Conservation (phyloP, 2,113 vertebrate genomes). For the Pituophis catenifer region DNA sequence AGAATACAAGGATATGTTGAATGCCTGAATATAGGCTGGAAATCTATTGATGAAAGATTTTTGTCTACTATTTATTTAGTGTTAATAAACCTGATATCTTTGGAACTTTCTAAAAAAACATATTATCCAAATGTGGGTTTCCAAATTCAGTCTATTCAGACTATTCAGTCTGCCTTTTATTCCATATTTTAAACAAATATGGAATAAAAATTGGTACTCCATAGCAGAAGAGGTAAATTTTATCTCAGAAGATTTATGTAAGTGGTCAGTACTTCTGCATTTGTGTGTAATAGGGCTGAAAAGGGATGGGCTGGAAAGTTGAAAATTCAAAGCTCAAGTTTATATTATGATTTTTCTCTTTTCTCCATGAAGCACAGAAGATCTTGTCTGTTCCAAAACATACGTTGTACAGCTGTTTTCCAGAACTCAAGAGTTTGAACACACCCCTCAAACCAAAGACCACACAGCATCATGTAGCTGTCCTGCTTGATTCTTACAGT, state of each 20-base stretch:
- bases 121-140: slow-evolving; percentile 3
- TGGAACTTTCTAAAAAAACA: background rate
- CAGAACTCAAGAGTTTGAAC: slow-evolving; percentile 35
- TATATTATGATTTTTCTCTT: slow-evolving; percentile 27
- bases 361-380: slow-evolving; percentile 38
- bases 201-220: background rate
- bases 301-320: slow-evolving; percentile 32
- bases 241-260: background rate
- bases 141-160: background rate
- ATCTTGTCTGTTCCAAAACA: slow-evolving; percentile 33
- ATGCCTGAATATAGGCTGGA: background rate
- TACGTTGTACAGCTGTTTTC: slow-evolving; percentile 23
- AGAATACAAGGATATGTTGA: background rate
- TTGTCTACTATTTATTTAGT: background rate
- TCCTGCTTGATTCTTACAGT: slow-evolving; percentile 25
- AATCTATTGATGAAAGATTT: background rate
- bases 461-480: slow-evolving; percentile 51
- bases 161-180: background rate
- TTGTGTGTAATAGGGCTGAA: background rate
- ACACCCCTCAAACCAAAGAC: slow-evolving; percentile 37
- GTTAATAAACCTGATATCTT: background rate
- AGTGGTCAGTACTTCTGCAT: background rate
- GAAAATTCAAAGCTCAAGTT: slow-evolving; percentile 31
- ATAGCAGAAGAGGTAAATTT: background rate
- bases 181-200: background rate